Evolutionary conservation across 2,797 vertebrate species (phyloP), one percentile per base, ranked within the genome.

Genomic region (Catostomus latipinnis): DNA sequence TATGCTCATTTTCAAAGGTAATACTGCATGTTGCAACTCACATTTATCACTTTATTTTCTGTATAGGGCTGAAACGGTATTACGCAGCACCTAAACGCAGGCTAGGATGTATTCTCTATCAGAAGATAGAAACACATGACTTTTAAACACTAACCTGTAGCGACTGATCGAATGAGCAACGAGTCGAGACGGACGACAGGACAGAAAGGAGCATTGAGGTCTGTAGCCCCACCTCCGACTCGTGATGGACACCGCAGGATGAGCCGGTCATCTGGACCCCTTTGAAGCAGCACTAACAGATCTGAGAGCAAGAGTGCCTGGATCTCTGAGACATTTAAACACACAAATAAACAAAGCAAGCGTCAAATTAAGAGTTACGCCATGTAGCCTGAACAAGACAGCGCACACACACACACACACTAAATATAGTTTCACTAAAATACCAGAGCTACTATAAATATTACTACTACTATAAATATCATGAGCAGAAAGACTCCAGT

Each of bases 261-360:
- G 81, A 98, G 91, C 2, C 94, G 92, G 84, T 98, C 97, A 0
- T 99, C 97, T 0, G 96, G 95, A 11, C 92, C 92, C 82, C 91
- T 92, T 74, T 95, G 95, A 53, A 98, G 95, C 4, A 98, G 93
- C 78, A 99, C 90, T 86, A 99, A 94, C 81, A 95, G 89, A 52
- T 98, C 96, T 0, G 96, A 96, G 85, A 98, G 94, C 67, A 99
- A 93, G 89, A 98, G 91, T 0, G 96, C 96, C 0, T 96, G 96
- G 7, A 98, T 93, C 82, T 99, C 97, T 98, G 82, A 0, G 52
- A 69, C 22, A 48, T 48, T 49, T 2, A 52, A 8, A 18, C 62
- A 65, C 48, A 48, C 10, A 53, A 5, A 10, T 1, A 22, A 6
- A 22, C 2, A 18, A 12, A 14, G 34, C 66, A 5, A 49, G 10